Evolutionary conservation across 1,140 invertebrate genomes (phyloP), one percentile per base, ranked within the genome.

Genomic region (Chymomyza costata): DNA sequence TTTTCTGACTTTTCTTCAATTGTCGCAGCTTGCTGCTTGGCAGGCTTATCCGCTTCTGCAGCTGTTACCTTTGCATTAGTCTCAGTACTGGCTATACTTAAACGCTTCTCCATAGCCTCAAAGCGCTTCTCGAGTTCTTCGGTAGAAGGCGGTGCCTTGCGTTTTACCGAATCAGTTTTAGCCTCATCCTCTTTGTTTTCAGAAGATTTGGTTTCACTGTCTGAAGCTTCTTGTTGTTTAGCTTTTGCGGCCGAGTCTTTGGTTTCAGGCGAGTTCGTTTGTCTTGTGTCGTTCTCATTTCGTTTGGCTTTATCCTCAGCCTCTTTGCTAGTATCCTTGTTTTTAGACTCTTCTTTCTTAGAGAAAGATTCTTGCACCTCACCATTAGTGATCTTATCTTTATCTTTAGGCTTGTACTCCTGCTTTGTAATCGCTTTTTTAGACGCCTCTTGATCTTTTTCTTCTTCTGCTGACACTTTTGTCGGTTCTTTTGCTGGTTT

Each of bases 71-170:
- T 34, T 5, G 28, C 10, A 18, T 11, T 39, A 7, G 21, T 6
- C 7, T 63, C 68, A 6, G 59, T 2, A 1, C 61, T 66, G 3
- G 57, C 51, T 18, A 43, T 64, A 16, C 76, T 84, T 6, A 62
- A 47, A 21, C 82, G 71, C 10, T 68, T 81, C 46, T 84, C 82
- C 16, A 84, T 31, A 10, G 82, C 82, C 35, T 80, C 57, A 34
- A 82, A 84, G 1, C 82, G 73, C 31, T 78, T 84, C 18, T 84
- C 82, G 0, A 84, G 43, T 41, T 84, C 82, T 16, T 82, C 82
- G 0, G 82, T 84, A 2, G 78, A 78, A 0, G 82, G 82, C 1
- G 82, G 82, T 0, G 62, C 31, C 21, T 69, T 84, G 1, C 51
- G 55, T 14, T 58, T 46, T 1, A 43, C 18, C 2, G 43, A 28